These are phyloP conservation scores for Carettochelys insculpta DNA, from an alignment of 2,113 vertebrate species.

Conservation along the genomic window DNA sequence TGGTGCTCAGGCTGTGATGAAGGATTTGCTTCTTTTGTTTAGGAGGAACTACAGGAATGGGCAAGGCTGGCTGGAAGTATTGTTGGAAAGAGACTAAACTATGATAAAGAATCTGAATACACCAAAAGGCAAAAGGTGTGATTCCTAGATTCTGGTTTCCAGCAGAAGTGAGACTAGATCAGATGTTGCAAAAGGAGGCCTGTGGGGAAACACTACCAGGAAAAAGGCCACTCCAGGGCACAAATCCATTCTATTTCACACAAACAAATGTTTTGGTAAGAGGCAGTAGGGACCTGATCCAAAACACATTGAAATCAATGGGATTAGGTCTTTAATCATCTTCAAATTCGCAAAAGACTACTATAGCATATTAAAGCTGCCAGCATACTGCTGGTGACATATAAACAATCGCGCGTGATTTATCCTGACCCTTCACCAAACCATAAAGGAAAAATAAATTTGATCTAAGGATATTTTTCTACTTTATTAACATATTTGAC, in stretches of 20 bases:
- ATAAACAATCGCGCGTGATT: background rate
- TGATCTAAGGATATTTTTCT: background rate
- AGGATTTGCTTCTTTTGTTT: accelerated
- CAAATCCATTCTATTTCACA: slow-evolving; percentile 20
- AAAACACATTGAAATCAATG: background rate
- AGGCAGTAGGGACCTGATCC: background rate
- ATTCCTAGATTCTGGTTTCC: background rate
- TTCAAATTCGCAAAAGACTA: background rate
- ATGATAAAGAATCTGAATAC: background rate
- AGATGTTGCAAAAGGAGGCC: background rate
- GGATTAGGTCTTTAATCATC: background rate
- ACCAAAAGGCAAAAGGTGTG: slow-evolving; percentile 15
- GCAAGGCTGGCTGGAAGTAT: background rate
- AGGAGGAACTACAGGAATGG: background rate
- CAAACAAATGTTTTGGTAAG: background rate
- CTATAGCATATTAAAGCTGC: background rate
- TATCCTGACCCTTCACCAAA: background rate
- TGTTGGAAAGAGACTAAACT: slow-evolving; percentile 7
- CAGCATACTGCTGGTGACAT: background rate
- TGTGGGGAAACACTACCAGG: background rate
- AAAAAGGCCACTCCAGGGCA: background rate
- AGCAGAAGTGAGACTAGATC: background rate
- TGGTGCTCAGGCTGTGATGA: accelerated
- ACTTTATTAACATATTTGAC: background rate
- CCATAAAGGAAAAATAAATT: background rate